Evolutionary conservation across 2,113 vertebrate genomes (phyloP).

Genomic region (Indicator maculatus): DNA sequence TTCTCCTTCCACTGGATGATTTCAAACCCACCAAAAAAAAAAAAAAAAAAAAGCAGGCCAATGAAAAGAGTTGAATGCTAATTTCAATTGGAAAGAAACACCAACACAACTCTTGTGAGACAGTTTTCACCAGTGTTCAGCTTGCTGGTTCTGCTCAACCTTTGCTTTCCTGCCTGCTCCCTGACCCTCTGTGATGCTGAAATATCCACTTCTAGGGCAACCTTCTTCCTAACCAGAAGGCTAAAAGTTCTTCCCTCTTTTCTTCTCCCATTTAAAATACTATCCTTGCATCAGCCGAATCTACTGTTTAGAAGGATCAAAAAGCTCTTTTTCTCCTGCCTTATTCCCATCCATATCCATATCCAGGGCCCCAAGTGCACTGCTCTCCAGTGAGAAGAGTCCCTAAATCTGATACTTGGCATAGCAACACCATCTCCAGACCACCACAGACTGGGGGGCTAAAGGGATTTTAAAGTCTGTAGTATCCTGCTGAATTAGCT

Average conservation of each 20-base stretch:
- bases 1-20: constrained; percentile 32
- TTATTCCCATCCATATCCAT: constrained; percentile 55
- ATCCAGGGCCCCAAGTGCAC: background rate
- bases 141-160: constrained; percentile 22
- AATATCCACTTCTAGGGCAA: constrained; percentile 51
- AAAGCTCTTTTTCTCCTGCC: constrained; percentile 57
- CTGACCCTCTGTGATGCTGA: constrained; percentile 36
- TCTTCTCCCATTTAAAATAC: constrained; percentile 31
- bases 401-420: background rate
- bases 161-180: constrained; percentile 40
- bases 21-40: background rate
- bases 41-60: constrained; percentile 21
- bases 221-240: constrained; percentile 36
- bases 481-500: background rate
- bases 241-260: constrained; percentile 44
- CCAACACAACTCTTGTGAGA: constrained; percentile 10
- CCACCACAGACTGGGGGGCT: background rate
- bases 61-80: constrained; percentile 30
- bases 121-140: constrained; percentile 26
- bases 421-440: background rate
- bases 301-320: constrained; percentile 26
- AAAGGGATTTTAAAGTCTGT: background rate
- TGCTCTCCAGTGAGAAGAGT: constrained; percentile 49
- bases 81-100: constrained; percentile 21
- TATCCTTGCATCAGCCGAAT: constrained; percentile 34